Evolutionary conservation across 2,797 vertebrate genomes (phyloP), one percentile per base, ranked within the genome.

Genomic region (Hoplostethus atlanticus): DNA sequence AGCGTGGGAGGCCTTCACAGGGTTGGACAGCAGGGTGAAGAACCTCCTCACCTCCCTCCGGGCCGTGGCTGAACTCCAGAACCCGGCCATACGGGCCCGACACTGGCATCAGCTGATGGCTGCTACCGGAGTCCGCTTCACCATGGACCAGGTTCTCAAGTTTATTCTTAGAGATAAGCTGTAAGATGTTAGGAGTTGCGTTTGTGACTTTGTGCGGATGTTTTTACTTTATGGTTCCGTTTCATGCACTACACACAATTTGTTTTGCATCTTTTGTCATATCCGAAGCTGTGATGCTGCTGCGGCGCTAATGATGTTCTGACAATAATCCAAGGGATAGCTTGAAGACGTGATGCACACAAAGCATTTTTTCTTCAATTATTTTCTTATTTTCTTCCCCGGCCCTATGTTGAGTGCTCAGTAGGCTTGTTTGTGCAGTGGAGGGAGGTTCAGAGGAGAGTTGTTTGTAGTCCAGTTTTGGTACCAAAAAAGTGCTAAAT

Each of bases 71-170:
- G 97, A 99, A 53, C 95, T 99, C 16, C 98, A 97, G 58, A 99
- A 96, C 60, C 95, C 96, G 0, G 96, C 98, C 68, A 96, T 99
- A 66, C 94, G 97, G 42, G 91, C 95, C 2, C 92, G 97, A 4
- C 98, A 99, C 85, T 99, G 98, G 97, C 89, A 92, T 12, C 97
- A 98, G 84, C 92, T 99, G 68, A 97, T 98, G 96, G 93, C 84
- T 38, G 94, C 95, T 5, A 97, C 95, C 0, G 96, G 96, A 0
- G 95, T 97, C 58, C 87, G 79, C 82, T 98, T 99, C 87, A 92
- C 89, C 60, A 96, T 99, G 97, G 92, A 94, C 44, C 80, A 93
- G 92, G 92, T 93, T 64, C 55, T 10, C 1, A 51, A 21, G 3
- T 77, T 30, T 30, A 30, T 68, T 72, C 17, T 48, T 28, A 1